Evolutionary conservation across 1,140 invertebrate species (phyloP), one percentile per base, ranked within the genome.

Genomic region (Steinernema khuongi): DNA sequence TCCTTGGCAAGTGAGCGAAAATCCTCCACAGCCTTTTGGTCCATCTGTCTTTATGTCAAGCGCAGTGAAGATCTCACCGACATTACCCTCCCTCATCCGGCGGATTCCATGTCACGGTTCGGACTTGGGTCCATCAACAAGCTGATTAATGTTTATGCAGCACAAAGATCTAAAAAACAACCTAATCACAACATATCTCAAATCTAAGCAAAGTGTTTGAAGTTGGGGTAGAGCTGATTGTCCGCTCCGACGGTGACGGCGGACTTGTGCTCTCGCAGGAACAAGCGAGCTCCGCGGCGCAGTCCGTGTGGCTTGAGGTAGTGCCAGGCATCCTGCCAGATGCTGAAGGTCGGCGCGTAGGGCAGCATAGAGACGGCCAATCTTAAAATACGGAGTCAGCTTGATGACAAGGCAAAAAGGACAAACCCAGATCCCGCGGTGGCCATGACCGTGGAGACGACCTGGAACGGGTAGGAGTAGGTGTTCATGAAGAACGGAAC

Each of bases 181-280:
- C n/a, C n/a, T n/a, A n/a, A n/a, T n/a, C n/a, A n/a, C n/a, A n/a
- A n/a, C n/a, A n/a, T n/a, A n/a, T n/a, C n/a, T n/a, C n/a, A n/a
- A n/a, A n/a, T n/a, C n/a, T 84, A 83, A 28, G 81, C 71, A 60
- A 83, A 85, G 73, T 84, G 76, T 36, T 84, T 83, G 70, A 80
- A 85, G 75, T 72, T 79, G 36, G 82, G 83, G 68, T 85, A 84
- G n/a, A 83, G 73, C 28, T 79, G 66, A 32, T 81, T 70, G 70
- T 84, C 79, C 18, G 32, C 0, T n/a, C 82, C 82, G 43, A 83
- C 82, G 19, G 36, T 73, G 31, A 85, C 73, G 14, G 82, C 76
- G 18, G 83, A 82, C 4, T 73, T 75, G 32, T 84, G 81, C 41
- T 80, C 77, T 31, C 82, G 83, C 14, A 84, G 68, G 77, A 84